Base-by-base conservation (phyloP, 2,888 invertebrate species). In the Erebia aethiops region DNA sequence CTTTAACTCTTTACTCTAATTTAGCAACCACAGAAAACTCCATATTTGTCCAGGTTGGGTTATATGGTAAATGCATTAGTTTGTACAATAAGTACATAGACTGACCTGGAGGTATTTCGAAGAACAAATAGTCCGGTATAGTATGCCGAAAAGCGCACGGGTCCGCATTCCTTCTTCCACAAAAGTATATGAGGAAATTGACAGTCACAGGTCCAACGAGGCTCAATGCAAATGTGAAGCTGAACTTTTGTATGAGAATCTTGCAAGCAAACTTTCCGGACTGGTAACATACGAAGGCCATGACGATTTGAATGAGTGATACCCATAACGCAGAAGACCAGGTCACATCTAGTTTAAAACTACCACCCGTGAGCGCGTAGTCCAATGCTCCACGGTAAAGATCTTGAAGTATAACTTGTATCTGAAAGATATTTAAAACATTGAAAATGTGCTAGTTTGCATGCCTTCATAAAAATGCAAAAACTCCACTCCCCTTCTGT, bases 181-280 rank as follows among this genome's bases (percentile, higher is more conserved):
- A 96, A 67, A 96, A 87, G 0, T 95, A 87, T 52, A 97, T 95
- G 51, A 97, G 92, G n/a, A 95, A 82, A 18, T 95, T 95, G 1
- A 98, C 92, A 2, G 96, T 94, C 1, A 95, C 93, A 0, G 98
- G 98, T 0, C 97, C 96, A 0, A 96, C 95, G 13, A 98, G 90
- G 79, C 94, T 96, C 56, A 98, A 89, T 0, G 98, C 98, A 74
- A 98, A 94, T 0, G 98, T 97, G 80, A 97, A 98, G 78, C 98
- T 97, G 84, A 98, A 96, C 68, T 95, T 95, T 86, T 98, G 98
- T 83, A 99, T 98, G 84, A 97, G 95, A 75, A 98, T 96, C 92
- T 97, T 97, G 91, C 97, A 98, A 0, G 98, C 96, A 77, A 97
- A 97, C 90, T 97, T 98, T 5, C 95, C 94, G 74, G 95, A 94